These are phyloP conservation scores for Cydia fagiglandana DNA, from an alignment of 1,140 invertebrate genomes.

Conservation along the genomic window DNA sequence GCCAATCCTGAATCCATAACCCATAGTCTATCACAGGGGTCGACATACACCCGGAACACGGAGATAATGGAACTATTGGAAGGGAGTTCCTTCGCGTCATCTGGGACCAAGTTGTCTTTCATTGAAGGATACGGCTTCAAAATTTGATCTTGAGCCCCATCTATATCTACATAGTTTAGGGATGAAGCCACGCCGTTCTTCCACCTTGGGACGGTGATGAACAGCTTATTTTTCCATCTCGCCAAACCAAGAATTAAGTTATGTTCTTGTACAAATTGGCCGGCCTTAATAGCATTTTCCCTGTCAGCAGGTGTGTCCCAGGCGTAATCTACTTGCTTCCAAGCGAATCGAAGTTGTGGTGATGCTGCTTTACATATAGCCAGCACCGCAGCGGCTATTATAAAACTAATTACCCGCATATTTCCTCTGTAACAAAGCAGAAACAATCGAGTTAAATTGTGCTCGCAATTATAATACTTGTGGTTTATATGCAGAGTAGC, in stretches of 20 bases:
- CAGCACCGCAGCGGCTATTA: conserved; percentile 55
- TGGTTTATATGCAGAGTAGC: neutral
- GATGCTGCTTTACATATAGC: conserved; percentile 74
- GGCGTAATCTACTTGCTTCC: conserved; percentile 84
- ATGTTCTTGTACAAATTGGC: conserved; percentile 83
- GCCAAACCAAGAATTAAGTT: conserved; percentile 87
- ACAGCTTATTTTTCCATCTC: conserved; percentile 87
- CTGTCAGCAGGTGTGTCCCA: conserved; percentile 83
- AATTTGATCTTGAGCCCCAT: conserved; percentile 81
- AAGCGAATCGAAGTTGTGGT: conserved; percentile 85
- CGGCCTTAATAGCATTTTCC: conserved; percentile 81
- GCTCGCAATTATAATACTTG: conserved; percentile 13
- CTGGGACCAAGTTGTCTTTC: conserved; percentile 82
- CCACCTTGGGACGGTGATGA: conserved; percentile 89
- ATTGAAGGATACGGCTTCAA: conserved; percentile 85
- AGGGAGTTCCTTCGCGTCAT: conserved; percentile 63
- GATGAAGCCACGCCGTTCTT: conserved; percentile 85
- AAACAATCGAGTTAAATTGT: conserved; percentile 12
- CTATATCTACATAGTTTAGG: conserved; percentile 84
- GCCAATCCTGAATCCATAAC: conserved; percentile 87
- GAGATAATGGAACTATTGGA: conserved; percentile 82
- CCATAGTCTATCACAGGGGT: conserved; percentile 87
- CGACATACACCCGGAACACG: conserved; percentile 83
- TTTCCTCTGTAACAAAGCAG: conserved; percentile 54
- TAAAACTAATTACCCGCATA: conserved; percentile 60